Evolutionary conservation across 2,797 vertebrate species (phyloP).

Genomic region (Jordanella pulchra): DNA sequence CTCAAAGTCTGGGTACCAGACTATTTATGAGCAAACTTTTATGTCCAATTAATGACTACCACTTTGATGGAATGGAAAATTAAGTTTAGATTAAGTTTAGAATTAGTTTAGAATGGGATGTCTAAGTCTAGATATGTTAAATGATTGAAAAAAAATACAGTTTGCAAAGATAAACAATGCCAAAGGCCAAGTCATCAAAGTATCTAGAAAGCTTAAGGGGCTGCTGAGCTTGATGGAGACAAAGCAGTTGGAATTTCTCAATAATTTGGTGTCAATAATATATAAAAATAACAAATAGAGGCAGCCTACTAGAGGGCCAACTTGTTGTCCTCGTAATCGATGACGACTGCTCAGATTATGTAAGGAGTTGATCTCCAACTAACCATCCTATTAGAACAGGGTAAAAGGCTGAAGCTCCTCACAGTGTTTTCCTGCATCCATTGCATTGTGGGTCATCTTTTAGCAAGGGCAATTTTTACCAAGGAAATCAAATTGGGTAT

Average conservation of each 20-base stretch:
- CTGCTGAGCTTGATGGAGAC: conserved; percentile 43
- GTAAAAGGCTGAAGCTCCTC: conserved; percentile 49
- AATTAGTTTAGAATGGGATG: not conserved
- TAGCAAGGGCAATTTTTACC: conserved; percentile 63
- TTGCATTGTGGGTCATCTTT: conserved; percentile 40
- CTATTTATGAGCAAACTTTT: not conserved
- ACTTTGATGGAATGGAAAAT: not conserved
- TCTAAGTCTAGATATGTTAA: conserved; percentile 6
- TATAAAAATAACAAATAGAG: conserved; percentile 64
- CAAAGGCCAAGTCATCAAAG: conserved; percentile 37
- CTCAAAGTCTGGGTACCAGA: not conserved
- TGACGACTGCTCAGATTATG: conserved; percentile 54
- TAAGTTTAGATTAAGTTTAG: too few relatives aligned
- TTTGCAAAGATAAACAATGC: not conserved
- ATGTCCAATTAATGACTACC: not conserved
- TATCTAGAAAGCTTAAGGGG: conserved; percentile 32
- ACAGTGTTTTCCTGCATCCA: conserved; percentile 27
- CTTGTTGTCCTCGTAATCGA: conserved; percentile 56
- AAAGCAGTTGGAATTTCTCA: conserved; percentile 66
- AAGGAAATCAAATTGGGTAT: conserved; percentile 77
- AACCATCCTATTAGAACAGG: conserved; percentile 42
- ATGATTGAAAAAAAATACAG: not conserved
- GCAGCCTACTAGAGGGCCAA: conserved; percentile 50
- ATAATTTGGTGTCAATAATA: conserved; percentile 67
- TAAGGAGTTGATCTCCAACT: conserved; percentile 69